Percentiles rank a stretch among this genome's conserved stretches.
phyloP scores from a whole-genome alignment of 2,113 vertebrate species.

The Oostethus manadensis region DNA sequence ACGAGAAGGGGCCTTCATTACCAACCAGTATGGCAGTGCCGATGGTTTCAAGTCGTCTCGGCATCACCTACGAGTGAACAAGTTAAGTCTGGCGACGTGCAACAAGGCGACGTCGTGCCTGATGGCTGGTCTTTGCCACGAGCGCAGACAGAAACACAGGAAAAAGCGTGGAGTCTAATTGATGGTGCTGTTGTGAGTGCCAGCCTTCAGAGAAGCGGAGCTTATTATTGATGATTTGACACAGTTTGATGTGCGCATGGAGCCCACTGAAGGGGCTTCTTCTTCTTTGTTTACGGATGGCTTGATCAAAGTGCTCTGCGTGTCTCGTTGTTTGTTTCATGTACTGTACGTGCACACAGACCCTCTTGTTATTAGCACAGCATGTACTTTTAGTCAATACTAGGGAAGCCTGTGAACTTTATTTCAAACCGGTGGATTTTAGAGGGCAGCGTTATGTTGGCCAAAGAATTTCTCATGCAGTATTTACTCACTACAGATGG shows the following conservation, averaged over 20 bases:
- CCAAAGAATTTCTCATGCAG: too few species aligned
- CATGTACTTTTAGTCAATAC: slow-evolving; percentile 24
- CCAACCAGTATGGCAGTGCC: slow-evolving; percentile 26
- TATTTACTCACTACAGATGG: too few species aligned
- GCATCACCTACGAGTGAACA: slow-evolving; percentile 24
- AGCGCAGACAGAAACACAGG: slow-evolving; percentile 39
- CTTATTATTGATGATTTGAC: slow-evolving; percentile 72
- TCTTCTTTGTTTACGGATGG: slow-evolving; percentile 64
- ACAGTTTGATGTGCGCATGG: slow-evolving; percentile 64
- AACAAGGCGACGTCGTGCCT: slow-evolving; percentile 13
- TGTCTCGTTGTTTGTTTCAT: slow-evolving; percentile 70
- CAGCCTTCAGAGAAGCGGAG: slow-evolving; percentile 61
- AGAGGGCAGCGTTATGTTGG: too few species aligned
- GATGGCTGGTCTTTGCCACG: slow-evolving; percentile 49
- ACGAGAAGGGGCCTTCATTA: background rate
- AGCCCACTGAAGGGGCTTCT: slow-evolving; percentile 52
- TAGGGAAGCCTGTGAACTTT: too few species aligned
- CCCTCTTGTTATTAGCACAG: slow-evolving; percentile 52
- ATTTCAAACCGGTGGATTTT: too few species aligned
- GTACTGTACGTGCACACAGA: slow-evolving; percentile 43
- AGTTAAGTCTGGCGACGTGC: slow-evolving; percentile 36
- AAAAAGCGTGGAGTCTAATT: slow-evolving; percentile 59
- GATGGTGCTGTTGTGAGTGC: slow-evolving; percentile 64
- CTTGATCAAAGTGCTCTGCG: slow-evolving; percentile 69
- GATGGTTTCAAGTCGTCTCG: slow-evolving; percentile 13